Percentiles rank a stretch among this genome's conserved stretches.
Evolutionary conservation across 1,140 invertebrate species (phyloP).

Genomic region (Heterodera schachtii): DNA sequence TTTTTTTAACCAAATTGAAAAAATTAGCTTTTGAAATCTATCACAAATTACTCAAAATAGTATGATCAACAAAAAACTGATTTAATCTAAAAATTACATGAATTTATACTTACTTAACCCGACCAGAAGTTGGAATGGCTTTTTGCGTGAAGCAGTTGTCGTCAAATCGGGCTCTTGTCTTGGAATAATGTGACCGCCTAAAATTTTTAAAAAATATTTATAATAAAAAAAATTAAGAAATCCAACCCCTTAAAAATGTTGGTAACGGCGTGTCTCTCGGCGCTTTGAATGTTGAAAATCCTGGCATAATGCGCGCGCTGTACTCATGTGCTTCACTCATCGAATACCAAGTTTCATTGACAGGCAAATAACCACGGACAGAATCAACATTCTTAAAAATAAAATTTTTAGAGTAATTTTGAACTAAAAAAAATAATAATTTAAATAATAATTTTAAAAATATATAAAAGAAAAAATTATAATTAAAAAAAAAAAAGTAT

Average conservation of each 20-base stretch:
- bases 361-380: slow-evolving; percentile 53
- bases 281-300: slow-evolving; percentile 43
- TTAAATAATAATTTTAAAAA: too few relatives aligned
- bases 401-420: too few relatives aligned
- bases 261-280: slow-evolving; percentile 53
- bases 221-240: too few relatives aligned
- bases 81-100: too few relatives aligned
- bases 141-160: slow-evolving; percentile 32
- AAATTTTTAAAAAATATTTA: neutral
- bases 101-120: slow-evolving; percentile 26
- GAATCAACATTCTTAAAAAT: slow-evolving; percentile 34
- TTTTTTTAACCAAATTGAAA: too few relatives aligned
- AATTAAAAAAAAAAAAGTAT: too few relatives aligned
- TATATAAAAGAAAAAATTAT: too few relatives aligned
- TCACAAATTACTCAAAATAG: too few relatives aligned
- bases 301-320: slow-evolving; percentile 28
- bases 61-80: too few relatives aligned
- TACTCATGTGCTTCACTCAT: slow-evolving; percentile 53
- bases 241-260: slow-evolving; percentile 49
- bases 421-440: too few relatives aligned
- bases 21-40: too few relatives aligned
- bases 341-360: slow-evolving; percentile 54
- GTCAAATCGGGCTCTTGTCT: slow-evolving; percentile 40
- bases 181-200: slow-evolving; percentile 36
- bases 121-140: slow-evolving; percentile 39